Percentiles rank a stretch among this genome's conserved stretches.
Conservation (phyloP, 1,140 invertebrate genomes). For the Temnothorax longispinosus region DNA sequence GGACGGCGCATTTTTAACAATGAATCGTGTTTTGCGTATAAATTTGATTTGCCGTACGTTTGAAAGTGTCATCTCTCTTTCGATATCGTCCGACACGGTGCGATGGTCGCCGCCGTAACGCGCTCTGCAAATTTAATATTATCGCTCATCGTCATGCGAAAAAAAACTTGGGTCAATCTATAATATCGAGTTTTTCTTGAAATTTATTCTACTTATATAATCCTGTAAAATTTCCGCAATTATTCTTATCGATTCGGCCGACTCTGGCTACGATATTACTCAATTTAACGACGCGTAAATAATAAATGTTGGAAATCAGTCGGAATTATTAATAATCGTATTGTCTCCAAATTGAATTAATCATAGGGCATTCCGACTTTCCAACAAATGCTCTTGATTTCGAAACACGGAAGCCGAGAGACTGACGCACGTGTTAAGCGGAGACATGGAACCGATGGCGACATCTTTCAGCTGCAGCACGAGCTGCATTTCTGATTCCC, state of each 20-base stretch:
- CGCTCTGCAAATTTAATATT: conserved; percentile 32
- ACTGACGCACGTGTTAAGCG: not conserved
- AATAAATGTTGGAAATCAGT: not conserved
- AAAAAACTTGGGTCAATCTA: conserved; percentile 4
- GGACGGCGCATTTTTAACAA: conserved; percentile 29
- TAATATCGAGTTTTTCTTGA: not conserved
- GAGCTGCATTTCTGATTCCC: conserved; percentile 32
- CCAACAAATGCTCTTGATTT: not conserved
- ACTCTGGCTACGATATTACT: not conserved
- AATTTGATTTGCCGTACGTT: conserved; percentile 40
- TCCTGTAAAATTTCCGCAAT: not conserved
- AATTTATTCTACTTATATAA: not conserved
- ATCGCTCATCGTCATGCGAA: not conserved
- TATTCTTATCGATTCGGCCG: not conserved
- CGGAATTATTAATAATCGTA: conserved; percentile 11
- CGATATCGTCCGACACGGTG: not conserved
- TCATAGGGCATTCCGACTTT: not conserved
- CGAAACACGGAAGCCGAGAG: no score
- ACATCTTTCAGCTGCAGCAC: conserved; percentile 42
- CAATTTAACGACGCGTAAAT: not conserved
- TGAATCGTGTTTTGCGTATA: conserved; percentile 27
- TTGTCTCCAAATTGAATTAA: not conserved
- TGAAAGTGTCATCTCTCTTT: conserved; percentile 8
- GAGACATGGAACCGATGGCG: conserved; percentile 19
- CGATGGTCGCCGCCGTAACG: not conserved